Conservation (phyloP, 2,113 vertebrate genomes). For the Mastomys natalensis region DNA sequence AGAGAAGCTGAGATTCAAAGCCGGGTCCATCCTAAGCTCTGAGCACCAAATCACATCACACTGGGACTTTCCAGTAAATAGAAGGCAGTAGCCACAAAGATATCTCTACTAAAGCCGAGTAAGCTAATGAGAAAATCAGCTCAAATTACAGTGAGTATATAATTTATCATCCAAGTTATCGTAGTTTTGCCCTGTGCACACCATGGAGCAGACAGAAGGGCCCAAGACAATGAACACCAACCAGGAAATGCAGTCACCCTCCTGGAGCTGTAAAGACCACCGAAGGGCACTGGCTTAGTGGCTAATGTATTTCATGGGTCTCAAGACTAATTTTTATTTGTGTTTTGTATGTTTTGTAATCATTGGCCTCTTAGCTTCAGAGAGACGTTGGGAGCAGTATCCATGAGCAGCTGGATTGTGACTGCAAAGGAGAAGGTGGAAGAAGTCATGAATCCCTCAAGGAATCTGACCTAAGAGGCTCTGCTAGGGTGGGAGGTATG, state of each 20-base stretch:
- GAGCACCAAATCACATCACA: not conserved
- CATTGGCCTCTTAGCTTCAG: not conserved
- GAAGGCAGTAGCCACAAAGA: not conserved
- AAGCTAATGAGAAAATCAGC: constrained; percentile 15
- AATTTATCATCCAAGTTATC: not conserved
- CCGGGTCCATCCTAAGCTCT: constrained; percentile 29
- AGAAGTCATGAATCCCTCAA: not conserved
- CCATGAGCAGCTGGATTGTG: not conserved
- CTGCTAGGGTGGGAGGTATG: not conserved
- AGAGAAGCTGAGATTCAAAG: not conserved
- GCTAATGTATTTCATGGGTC: not conserved
- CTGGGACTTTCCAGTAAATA: not conserved
- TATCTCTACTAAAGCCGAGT: not conserved
- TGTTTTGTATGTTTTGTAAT: not conserved
- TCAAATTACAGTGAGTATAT: not conserved
- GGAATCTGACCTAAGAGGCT: not conserved
- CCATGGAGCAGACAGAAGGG: not conserved
- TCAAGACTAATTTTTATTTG: not conserved
- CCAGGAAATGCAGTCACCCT: not conserved
- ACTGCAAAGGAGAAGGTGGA: not conserved
- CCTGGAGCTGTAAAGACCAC: not conserved
- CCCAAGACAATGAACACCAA: not conserved
- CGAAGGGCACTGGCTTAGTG: not conserved
- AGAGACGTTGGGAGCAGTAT: not conserved
- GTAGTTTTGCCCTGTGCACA: not conserved